phyloP scores from a whole-genome alignment of 2,113 vertebrate genomes.

The Otocyon megalotis region DNA sequence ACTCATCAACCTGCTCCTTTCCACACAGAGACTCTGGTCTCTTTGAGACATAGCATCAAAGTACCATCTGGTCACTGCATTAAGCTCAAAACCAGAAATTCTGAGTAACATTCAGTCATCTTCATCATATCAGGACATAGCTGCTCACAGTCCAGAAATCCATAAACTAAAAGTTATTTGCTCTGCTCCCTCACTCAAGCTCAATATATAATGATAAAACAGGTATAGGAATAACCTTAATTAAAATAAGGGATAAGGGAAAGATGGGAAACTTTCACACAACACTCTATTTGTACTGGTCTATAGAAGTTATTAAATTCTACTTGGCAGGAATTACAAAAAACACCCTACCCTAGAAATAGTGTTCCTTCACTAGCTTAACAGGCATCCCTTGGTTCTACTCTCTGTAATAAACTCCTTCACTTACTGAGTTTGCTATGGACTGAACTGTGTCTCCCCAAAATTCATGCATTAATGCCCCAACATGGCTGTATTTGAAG shows the following conservation, averaged over 20 bases:
- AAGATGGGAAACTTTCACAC: background rate
- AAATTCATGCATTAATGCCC: background rate
- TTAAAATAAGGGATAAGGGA: background rate
- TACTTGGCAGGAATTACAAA: background rate
- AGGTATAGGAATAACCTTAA: background rate
- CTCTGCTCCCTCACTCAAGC: background rate
- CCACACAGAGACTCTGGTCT: background rate
- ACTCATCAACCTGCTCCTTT: background rate
- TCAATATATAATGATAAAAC: background rate
- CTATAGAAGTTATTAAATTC: background rate
- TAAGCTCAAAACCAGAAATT: background rate
- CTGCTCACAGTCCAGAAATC: background rate
- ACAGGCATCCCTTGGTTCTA: background rate
- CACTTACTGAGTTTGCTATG: background rate
- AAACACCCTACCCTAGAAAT: background rate
- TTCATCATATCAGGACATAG: background rate
- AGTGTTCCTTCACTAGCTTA: background rate
- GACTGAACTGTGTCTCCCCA: background rate
- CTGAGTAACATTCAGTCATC: background rate
- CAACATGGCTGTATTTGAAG: background rate
- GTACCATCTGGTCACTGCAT: background rate
- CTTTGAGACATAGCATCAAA: background rate
- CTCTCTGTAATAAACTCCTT: background rate
- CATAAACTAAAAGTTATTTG: constrained; percentile 31
- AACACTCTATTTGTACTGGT: background rate